These are phyloP conservation scores for Toxotes lorentzi DNA, from an alignment of 2,797 vertebrate genomes.

Conservation along the genomic window DNA sequence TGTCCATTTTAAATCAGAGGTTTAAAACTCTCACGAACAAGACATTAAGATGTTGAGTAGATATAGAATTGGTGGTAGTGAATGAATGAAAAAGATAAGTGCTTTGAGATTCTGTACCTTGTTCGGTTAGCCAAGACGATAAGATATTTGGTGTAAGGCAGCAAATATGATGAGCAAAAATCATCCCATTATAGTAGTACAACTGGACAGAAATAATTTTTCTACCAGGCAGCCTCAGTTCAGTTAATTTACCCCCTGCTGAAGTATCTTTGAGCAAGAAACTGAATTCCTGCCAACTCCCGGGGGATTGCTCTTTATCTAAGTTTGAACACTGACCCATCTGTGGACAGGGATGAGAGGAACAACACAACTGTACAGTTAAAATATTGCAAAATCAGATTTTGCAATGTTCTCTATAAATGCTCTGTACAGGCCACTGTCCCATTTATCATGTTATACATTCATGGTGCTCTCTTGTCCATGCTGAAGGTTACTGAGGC, in stretches of 20 bases:
- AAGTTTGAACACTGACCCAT: constrained; percentile 9
- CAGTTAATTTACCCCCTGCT: background rate
- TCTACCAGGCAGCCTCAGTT: background rate
- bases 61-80: background rate
- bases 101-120: background rate
- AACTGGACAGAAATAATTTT: background rate
- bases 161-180: too few relatives aligned
- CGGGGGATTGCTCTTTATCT: background rate
- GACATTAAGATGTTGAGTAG: background rate
- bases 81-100: constrained; percentile 4
- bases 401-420: constrained; percentile 9
- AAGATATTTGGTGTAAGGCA: background rate
- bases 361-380: constrained; percentile 1
- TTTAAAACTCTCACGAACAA: background rate
- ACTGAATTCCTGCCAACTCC: background rate
- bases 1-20: background rate
- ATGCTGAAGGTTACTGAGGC: constrained; percentile 57
- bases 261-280: constrained; percentile 9
- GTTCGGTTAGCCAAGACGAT: background rate
- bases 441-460: background rate
- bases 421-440: background rate
- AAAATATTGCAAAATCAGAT: constrained; percentile 23
- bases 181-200: background rate
- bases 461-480: constrained; percentile 3
- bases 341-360: background rate